phyloP scores from a whole-genome alignment of 2,113 vertebrate genomes.

The Talpa occidentalis region DNA sequence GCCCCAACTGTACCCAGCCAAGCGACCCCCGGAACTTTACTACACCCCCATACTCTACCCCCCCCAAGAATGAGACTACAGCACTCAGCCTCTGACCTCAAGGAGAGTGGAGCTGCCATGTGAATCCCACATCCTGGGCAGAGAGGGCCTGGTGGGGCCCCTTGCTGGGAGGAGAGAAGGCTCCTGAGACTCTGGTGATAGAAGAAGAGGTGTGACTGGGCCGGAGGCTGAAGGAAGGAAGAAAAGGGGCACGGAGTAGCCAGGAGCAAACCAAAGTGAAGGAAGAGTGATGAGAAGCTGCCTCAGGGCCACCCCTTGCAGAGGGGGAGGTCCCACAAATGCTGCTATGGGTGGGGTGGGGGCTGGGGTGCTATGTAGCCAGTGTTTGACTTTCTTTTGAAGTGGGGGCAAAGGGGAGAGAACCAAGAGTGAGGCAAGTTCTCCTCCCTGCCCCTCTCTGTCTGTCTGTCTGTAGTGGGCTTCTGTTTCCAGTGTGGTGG shows the following conservation, averaged over 20 bases:
- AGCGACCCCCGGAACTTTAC: slow-evolving; percentile 68
- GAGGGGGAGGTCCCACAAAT: slow-evolving; percentile 45
- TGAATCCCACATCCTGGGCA: slow-evolving; percentile 74
- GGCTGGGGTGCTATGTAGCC: slow-evolving; percentile 60
- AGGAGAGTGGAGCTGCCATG: slow-evolving; percentile 87
- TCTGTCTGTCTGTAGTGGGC: slow-evolving; percentile 75
- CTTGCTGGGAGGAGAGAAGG: neutral
- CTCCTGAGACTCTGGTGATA: slow-evolving; percentile 72
- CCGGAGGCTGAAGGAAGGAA: slow-evolving; percentile 57
- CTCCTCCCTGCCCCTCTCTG: slow-evolving; percentile 45
- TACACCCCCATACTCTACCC: slow-evolving; percentile 87
- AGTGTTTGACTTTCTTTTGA: slow-evolving; percentile 76
- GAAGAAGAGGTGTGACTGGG: slow-evolving; percentile 55
- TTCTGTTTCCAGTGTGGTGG: slow-evolving; percentile 69
- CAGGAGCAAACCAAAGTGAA: slow-evolving; percentile 75
- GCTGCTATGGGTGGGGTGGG: slow-evolving; percentile 79
- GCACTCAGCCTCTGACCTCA: slow-evolving; percentile 92
- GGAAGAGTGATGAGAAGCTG: slow-evolving; percentile 71
- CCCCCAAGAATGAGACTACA: slow-evolving; percentile 92
- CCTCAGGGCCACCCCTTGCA: slow-evolving; percentile 56
- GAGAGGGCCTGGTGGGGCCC: slow-evolving; percentile 11
- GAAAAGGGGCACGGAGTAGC: slow-evolving; percentile 81
- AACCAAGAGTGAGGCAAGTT: slow-evolving; percentile 17
- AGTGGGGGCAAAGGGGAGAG: slow-evolving; percentile 49
- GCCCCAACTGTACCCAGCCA: slow-evolving; percentile 85